Conservation (phyloP, 1,140 invertebrate genomes). For the Papilio aristodemus region DNA sequence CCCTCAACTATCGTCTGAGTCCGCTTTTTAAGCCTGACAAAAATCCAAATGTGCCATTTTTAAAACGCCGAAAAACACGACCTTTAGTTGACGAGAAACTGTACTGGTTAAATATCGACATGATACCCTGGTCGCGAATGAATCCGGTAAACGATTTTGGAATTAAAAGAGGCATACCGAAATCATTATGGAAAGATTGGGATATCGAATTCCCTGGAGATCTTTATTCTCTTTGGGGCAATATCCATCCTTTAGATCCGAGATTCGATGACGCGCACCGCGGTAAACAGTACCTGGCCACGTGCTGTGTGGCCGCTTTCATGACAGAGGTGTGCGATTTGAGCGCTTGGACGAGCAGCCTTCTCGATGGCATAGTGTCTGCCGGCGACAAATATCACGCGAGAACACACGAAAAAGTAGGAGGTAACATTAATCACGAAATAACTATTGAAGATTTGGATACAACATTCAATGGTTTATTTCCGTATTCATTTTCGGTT, state of each 20-base stretch:
- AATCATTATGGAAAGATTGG: slow-evolving; percentile 81
- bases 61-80: slow-evolving; percentile 52
- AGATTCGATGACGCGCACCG: slow-evolving; percentile 70
- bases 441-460: slow-evolving; percentile 79
- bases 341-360: slow-evolving; percentile 81
- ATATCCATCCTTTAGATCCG: slow-evolving; percentile 77
- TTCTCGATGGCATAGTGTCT: slow-evolving; percentile 82
- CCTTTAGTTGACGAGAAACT: slow-evolving; percentile 77
- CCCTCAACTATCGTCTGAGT: slow-evolving; percentile 72
- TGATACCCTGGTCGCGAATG: slow-evolving; percentile 79
- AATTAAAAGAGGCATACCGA: slow-evolving; percentile 70
- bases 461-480: slow-evolving; percentile 81
- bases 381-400: slow-evolving; percentile 80
- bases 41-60: slow-evolving; percentile 64
- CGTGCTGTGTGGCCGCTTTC: slow-evolving; percentile 79
- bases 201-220: slow-evolving; percentile 83
- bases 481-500: slow-evolving; percentile 81
- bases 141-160: slow-evolving; percentile 76
- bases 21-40: slow-evolving; percentile 69
- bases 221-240: slow-evolving; percentile 82
- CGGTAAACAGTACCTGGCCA: slow-evolving; percentile 81
- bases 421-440: slow-evolving; percentile 56
- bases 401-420: slow-evolving; percentile 69
- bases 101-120: slow-evolving; percentile 79
- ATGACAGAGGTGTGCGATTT: slow-evolving; percentile 81